Evolutionary conservation across 2,113 vertebrate species (phyloP).

Genomic region (Theristicus caerulescens): DNA sequence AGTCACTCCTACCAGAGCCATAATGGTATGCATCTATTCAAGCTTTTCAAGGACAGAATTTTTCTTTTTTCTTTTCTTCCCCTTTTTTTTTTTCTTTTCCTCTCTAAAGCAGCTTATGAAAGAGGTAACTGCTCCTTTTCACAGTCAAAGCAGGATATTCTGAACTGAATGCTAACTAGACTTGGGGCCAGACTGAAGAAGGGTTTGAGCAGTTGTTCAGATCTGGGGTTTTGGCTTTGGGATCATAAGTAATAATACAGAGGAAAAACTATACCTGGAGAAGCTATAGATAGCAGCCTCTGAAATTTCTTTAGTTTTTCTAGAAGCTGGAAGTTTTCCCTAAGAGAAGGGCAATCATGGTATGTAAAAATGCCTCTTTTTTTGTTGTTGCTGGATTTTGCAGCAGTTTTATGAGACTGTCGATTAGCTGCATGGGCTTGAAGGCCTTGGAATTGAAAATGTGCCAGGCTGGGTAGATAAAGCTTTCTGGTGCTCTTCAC

Average conservation of each 20-base stretch:
- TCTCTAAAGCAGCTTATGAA: conserved; percentile 29
- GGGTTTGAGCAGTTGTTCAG: neutral
- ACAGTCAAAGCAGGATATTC: conserved; percentile 52
- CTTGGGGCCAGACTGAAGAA: neutral
- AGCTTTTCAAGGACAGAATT: conserved; percentile 32
- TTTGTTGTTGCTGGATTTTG: neutral
- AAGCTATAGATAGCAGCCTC: neutral
- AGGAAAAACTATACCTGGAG: neutral
- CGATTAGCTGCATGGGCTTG: conserved; percentile 71
- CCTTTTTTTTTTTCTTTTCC: rapidly evolving
- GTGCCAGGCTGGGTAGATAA: conserved; percentile 70
- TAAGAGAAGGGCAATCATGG: neutral
- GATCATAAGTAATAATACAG: neutral
- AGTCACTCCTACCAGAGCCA: neutral
- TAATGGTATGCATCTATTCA: conserved; percentile 33
- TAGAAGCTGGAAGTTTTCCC: neutral
- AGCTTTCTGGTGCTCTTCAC: neutral
- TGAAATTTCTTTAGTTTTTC: neutral
- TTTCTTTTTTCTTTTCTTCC: neutral
- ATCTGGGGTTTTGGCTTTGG: neutral
- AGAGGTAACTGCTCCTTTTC: conserved; percentile 63
- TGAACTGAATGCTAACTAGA: conserved; percentile 60
- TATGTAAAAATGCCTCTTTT: neutral
- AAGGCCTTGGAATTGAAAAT: conserved; percentile 72
- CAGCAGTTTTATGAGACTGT: conserved; percentile 73